phyloP scores from a whole-genome alignment of 2,888 invertebrate species.

The Sicus ferrugineus region DNA sequence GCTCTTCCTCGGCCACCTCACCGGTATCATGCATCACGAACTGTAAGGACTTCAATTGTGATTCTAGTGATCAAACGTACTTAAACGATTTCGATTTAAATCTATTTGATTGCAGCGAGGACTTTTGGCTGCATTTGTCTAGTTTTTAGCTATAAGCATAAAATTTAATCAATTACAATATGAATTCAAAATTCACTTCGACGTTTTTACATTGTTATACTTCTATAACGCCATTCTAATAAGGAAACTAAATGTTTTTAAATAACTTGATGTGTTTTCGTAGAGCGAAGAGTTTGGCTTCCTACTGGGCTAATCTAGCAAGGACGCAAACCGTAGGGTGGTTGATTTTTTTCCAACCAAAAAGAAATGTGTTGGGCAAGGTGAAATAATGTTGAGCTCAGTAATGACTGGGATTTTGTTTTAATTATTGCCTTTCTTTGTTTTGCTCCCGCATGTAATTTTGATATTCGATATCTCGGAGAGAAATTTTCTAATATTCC shows the following conservation, averaged over 20 bases:
- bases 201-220: neutral
- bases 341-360: too few species aligned
- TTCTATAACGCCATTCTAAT: neutral
- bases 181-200: neutral
- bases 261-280: too few species aligned
- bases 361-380: too few species aligned
- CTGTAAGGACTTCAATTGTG: constrained; percentile 5
- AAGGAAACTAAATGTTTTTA: neutral
- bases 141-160: constrained; percentile 14
- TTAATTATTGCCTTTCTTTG: too few species aligned
- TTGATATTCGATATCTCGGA: too few species aligned
- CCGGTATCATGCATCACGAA: neutral
- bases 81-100: constrained; percentile 38
- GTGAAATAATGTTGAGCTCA: too few species aligned
- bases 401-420: too few species aligned
- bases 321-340: too few species aligned
- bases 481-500: too few species aligned
- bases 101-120: constrained; percentile 31
- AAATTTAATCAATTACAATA: neutral
- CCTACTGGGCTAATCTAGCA: too few species aligned
- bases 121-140: constrained; percentile 17
- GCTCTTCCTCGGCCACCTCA: neutral
- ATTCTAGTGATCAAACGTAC: constrained; percentile 35
- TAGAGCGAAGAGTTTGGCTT: too few species aligned
- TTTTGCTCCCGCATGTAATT: too few species aligned